A percentile compares a stretch with the other conserved stretches of the same genome.
Conservation (phyloP, 30 jellyfish, hydroid and myxozoan species). For the Aurelia coerulea region DNA sequence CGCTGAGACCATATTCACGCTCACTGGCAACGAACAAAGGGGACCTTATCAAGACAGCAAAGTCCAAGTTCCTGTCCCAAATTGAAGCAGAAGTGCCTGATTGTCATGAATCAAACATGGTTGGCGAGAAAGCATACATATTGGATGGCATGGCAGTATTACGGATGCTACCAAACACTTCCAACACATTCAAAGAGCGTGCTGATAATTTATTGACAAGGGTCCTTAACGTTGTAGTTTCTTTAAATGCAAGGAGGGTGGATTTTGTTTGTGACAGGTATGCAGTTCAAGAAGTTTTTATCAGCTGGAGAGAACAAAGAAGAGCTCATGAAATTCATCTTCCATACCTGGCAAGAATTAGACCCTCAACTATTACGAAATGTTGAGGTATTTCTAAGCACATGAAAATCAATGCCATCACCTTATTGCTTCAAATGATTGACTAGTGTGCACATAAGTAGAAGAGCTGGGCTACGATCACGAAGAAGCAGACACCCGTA, state of each 20-base stretch:
- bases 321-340: slow-evolving; percentile 43
- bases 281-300: slow-evolving; percentile 66
- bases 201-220: slow-evolving; percentile 17
- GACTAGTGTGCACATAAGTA: slow-evolving; percentile 30
- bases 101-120: neutral
- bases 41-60: slow-evolving; percentile 23
- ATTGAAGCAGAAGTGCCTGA: slow-evolving; percentile 29
- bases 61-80: slow-evolving; percentile 35
- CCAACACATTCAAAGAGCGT: slow-evolving; percentile 45
- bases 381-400: slow-evolving; percentile 27
- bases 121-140: slow-evolving; percentile 30
- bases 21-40: slow-evolving; percentile 62
- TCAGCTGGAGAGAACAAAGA: slow-evolving; percentile 76
- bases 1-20: slow-evolving; percentile 49
- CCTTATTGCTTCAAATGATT: slow-evolving; percentile 10
- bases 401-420: slow-evolving; percentile 61
- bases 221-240: slow-evolving; percentile 18
- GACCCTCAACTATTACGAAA: slow-evolving; percentile 30
- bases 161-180: slow-evolving; percentile 35
- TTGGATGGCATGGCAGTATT: slow-evolving; percentile 75
- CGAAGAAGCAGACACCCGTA: slow-evolving; percentile 84
- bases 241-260: slow-evolving; percentile 48
- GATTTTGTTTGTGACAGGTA: slow-evolving; percentile 67
- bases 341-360: slow-evolving; percentile 35
- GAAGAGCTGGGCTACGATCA: slow-evolving; percentile 70